Evolutionary conservation across 2,888 invertebrate genomes (phyloP).

Genomic region (Epinotia bilunana): DNA sequence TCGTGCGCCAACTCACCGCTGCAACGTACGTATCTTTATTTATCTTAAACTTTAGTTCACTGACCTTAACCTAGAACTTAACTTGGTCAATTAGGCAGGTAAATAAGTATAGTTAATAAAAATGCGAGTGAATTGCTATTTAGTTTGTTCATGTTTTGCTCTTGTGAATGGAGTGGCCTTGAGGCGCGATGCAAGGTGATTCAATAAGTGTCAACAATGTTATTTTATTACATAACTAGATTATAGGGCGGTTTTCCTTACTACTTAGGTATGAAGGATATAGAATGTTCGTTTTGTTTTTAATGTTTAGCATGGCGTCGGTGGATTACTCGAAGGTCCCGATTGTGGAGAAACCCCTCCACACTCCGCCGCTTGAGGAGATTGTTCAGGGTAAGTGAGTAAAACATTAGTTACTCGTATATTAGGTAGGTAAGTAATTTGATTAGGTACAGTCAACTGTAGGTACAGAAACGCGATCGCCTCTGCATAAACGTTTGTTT

Average conservation of each 20-base stretch:
- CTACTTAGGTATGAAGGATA: neutral
- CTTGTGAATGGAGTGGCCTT: constrained; percentile 39
- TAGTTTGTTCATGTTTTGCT: constrained; percentile 17
- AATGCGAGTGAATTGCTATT: constrained; percentile 10
- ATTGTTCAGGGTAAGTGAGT: constrained; percentile 85
- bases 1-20: neutral
- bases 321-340: constrained; percentile 71
- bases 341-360: constrained; percentile 83
- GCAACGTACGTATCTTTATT: constrained; percentile 30
- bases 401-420: neutral
- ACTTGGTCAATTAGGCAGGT: neutral
- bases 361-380: constrained; percentile 86
- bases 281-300: neutral
- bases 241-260: neutral
- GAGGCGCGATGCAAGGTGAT: constrained; percentile 32
- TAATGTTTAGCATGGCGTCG: constrained; percentile 65
- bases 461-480: too few species aligned
- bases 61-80: constrained; percentile 20
- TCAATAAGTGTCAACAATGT: constrained; percentile 3
- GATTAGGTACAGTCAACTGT: too few species aligned
- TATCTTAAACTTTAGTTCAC: constrained; percentile 1
- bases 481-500: too few species aligned
- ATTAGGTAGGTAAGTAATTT: too few species aligned
- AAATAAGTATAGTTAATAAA: neutral
- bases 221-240: neutral